A percentile compares a stretch with the other conserved stretches of the same genome.
Evolutionary conservation across 2,888 invertebrate genomes (phyloP).

Genomic region (Orgyia antiqua): DNA sequence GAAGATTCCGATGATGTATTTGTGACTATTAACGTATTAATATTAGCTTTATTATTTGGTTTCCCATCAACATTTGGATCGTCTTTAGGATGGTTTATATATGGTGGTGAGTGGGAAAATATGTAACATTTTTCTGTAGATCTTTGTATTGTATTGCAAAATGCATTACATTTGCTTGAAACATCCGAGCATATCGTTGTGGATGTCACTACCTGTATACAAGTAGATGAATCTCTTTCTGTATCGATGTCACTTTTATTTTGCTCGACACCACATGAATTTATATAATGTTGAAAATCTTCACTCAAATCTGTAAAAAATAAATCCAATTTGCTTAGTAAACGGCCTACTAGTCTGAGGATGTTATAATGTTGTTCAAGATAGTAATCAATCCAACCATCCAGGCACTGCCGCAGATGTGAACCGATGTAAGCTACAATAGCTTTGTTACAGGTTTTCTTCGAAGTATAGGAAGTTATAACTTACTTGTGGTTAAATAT

Average conservation of each 20-base stretch:
- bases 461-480: too few relatives aligned
- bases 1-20: conserved; percentile 44
- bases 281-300: too few relatives aligned
- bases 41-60: conserved; percentile 42
- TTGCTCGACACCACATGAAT: conserved; percentile 30
- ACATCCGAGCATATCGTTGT: conserved; percentile 30
- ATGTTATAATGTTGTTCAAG: too few relatives aligned
- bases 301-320: too few relatives aligned
- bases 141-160: conserved; percentile 35
- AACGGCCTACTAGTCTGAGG: too few relatives aligned
- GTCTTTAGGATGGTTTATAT: conserved; percentile 48
- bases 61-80: conserved; percentile 33
- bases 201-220: conserved; percentile 35
- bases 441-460: too few relatives aligned
- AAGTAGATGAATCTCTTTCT: conserved; percentile 32
- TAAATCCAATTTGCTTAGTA: too few relatives aligned
- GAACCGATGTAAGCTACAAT: too few relatives aligned
- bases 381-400: too few relatives aligned
- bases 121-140: conserved; percentile 53
- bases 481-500: conserved; percentile 52
- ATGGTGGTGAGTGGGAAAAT: conserved; percentile 44
- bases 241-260: conserved; percentile 30
- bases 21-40: conserved; percentile 45
- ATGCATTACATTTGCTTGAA: conserved; percentile 22
- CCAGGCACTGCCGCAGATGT: too few relatives aligned